phyloP scores from a whole-genome alignment of 2,113 vertebrate genomes.

The Malaclemys terrapin region DNA sequence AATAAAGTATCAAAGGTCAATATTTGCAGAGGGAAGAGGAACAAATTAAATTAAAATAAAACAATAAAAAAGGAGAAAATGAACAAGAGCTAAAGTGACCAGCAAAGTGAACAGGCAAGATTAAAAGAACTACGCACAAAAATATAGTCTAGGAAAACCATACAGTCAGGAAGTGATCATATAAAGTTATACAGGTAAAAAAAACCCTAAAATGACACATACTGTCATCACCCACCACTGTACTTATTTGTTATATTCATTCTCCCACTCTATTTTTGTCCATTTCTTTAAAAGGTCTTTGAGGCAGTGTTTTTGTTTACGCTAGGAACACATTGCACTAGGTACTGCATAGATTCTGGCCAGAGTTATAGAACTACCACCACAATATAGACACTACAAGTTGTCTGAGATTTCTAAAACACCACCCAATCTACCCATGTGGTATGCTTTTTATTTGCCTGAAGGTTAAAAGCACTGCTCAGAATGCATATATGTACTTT shows the following conservation, averaged over 20 bases:
- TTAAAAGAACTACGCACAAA: not conserved
- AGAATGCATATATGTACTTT: not conserved
- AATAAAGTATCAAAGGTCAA: not conserved
- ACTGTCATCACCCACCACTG: not conserved
- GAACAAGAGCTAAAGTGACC: not conserved
- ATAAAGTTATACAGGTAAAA: not conserved
- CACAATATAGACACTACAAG: not conserved
- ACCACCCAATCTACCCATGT: not conserved
- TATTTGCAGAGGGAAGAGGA: not conserved
- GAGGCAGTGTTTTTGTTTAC: not conserved
- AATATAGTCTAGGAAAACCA: not conserved
- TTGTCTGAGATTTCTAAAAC: not conserved
- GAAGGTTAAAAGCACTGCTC: not conserved
- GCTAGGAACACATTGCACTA: not conserved
- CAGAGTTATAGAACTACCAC: not conserved
- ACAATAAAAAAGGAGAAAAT: not conserved
- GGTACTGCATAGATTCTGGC: not conserved
- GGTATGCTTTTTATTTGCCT: not conserved
- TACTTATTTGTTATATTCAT: not conserved
- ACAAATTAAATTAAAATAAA: not conserved
- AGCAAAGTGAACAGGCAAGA: not conserved
- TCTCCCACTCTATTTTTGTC: not conserved
- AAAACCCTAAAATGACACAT: not conserved
- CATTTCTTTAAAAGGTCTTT: not conserved
- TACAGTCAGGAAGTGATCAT: not conserved